phyloP scores from a whole-genome alignment of 2,113 vertebrate species.

The Oplegnathus fasciatus region DNA sequence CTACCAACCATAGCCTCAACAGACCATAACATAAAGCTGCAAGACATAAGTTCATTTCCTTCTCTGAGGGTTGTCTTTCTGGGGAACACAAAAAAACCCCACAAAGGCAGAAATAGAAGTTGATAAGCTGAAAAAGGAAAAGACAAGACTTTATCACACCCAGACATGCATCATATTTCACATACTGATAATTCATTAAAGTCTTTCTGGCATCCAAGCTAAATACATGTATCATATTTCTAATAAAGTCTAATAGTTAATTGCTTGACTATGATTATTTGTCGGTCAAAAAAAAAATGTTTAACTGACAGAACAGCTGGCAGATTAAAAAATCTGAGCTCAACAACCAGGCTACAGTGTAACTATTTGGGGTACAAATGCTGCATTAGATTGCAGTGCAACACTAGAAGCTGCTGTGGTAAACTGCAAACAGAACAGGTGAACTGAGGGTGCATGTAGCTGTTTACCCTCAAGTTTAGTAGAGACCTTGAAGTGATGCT shows the following conservation, averaged over 20 bases:
- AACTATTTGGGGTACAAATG: not conserved
- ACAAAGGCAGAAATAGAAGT: not conserved
- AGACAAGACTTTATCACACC: not conserved
- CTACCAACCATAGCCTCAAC: constrained; percentile 22
- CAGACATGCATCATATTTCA: not conserved
- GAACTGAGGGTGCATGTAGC: constrained; percentile 20
- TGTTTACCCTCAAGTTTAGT: constrained; percentile 51
- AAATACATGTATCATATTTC: not conserved
- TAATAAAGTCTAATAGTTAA: not conserved
- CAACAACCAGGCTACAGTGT: constrained; percentile 14
- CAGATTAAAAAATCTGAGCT: not conserved
- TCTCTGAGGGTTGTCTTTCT: not conserved
- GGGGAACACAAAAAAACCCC: not conserved
- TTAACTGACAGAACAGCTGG: not conserved
- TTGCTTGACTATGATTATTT: not conserved
- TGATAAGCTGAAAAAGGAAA: not conserved
- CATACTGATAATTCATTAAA: not conserved
- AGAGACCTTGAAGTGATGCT: constrained; percentile 49
- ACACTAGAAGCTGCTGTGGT: constrained; percentile 28
- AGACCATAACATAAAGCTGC: constrained; percentile 39
- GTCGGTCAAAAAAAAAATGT: not conserved
- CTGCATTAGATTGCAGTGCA: constrained; percentile 10
- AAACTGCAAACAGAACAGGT: constrained; percentile 30
- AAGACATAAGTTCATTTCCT: constrained; percentile 17
- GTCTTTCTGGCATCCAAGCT: not conserved